Evolutionary conservation across 2,888 invertebrate genomes (phyloP).

Genomic region (Anticlea derivata): DNA sequence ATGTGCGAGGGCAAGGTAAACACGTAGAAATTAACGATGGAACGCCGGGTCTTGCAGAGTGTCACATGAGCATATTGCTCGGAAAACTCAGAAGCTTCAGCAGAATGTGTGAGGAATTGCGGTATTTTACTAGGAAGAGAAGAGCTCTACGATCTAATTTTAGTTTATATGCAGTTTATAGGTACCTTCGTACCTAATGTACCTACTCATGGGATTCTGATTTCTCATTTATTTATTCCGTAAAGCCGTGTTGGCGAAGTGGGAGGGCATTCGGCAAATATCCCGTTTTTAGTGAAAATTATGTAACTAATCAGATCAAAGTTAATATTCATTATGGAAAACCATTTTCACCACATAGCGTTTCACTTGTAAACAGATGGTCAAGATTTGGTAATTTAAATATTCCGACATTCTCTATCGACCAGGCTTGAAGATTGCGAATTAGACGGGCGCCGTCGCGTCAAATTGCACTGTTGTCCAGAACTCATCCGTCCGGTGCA

Average conservation of each 20-base stretch:
- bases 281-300: too few species aligned
- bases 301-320: too few species aligned
- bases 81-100: constrained; percentile 5
- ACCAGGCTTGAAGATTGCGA: constrained; percentile 35
- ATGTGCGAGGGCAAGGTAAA: constrained; percentile 58
- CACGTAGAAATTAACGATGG: constrained; percentile 69
- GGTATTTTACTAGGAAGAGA: constrained; percentile 11
- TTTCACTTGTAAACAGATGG: neutral
- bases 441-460: constrained; percentile 42
- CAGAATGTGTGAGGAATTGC: constrained; percentile 8
- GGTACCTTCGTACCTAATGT: too few species aligned
- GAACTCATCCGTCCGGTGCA: constrained; percentile 34
- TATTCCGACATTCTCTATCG: constrained; percentile 11
- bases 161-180: too few species aligned
- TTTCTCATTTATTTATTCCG: too few species aligned
- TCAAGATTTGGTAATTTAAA: constrained; percentile 1
- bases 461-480: constrained; percentile 47
- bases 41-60: constrained; percentile 37
- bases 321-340: neutral
- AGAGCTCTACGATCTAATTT: neutral
- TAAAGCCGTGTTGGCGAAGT: too few species aligned
- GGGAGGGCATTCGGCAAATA: too few species aligned
- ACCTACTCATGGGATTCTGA: too few species aligned
- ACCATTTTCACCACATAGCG: neutral
- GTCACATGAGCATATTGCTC: constrained; percentile 21